Evolutionary conservation across 2,888 invertebrate species (phyloP).

Genomic region (Invenusta paracnida): DNA sequence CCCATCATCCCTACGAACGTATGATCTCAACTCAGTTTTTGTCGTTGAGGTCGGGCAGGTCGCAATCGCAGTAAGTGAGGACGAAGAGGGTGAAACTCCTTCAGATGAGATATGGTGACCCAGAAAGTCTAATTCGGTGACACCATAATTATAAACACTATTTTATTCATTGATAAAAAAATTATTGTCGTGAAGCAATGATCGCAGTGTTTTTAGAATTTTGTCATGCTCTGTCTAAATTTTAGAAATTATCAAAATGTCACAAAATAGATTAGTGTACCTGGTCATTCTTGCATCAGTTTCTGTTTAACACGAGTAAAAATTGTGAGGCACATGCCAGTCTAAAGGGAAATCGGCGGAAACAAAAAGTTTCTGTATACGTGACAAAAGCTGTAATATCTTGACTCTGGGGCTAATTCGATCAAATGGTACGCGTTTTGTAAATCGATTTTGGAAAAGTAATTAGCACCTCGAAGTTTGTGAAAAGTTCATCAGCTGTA

Average conservation of each 20-base stretch:
- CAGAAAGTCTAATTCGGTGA: slow-evolving; percentile 35
- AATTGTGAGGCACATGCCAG: background rate
- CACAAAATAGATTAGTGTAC: slow-evolving; percentile 25
- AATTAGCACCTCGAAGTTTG: background rate
- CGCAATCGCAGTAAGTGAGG: background rate
- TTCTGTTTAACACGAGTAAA: background rate
- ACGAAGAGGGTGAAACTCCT: slow-evolving; percentile 12
- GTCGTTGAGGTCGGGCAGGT: background rate
- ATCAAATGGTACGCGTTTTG: background rate
- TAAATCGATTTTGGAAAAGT: slow-evolving; percentile 17
- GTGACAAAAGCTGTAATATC: slow-evolving; percentile 9
- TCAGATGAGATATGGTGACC: slow-evolving; percentile 6
- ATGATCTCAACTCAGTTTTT: background rate
- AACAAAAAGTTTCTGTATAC: background rate
- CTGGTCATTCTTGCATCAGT: background rate
- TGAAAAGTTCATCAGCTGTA: slow-evolving; percentile 2
- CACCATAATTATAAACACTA: slow-evolving; percentile 6
- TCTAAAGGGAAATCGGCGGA: background rate
- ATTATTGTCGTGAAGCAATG: background rate
- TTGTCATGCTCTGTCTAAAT: slow-evolving; percentile 8
- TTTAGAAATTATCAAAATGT: slow-evolving; percentile 6
- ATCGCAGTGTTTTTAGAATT: background rate
- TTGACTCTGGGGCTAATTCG: background rate
- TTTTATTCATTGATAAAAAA: background rate
- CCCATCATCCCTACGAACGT: slow-evolving; percentile 33